Percentiles rank a stretch among this genome's conserved stretches.
phyloP scores from a whole-genome alignment of 2,888 invertebrate genomes.

The Tenthredo notha region DNA sequence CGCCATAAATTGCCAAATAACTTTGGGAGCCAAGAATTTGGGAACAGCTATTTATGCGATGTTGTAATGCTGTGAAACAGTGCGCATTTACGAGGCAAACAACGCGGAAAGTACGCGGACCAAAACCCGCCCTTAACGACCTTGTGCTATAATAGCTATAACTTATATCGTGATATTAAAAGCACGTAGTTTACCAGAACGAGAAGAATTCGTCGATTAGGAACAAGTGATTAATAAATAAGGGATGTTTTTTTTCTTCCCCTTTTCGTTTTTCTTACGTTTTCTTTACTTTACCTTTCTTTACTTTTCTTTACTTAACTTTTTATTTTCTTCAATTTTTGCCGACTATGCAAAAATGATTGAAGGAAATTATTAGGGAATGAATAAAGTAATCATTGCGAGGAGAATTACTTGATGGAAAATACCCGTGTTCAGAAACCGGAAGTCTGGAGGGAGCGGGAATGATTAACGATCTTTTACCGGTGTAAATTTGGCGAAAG shows the following conservation, averaged over 20 bases:
- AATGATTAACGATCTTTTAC: slow-evolving; percentile 26
- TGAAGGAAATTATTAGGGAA: slow-evolving; percentile 25
- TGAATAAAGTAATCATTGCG: slow-evolving; percentile 33
- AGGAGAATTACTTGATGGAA: slow-evolving; percentile 28
- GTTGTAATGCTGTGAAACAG: slow-evolving; percentile 42
- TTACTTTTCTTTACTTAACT: neutral
- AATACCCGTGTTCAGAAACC: slow-evolving; percentile 29
- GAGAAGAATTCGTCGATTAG: neutral
- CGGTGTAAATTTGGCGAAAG: slow-evolving; percentile 26
- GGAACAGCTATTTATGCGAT: slow-evolving; percentile 41
- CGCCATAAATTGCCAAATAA: slow-evolving; percentile 70
- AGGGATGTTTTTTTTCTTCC: slow-evolving; percentile 1
- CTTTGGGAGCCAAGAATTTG: slow-evolving; percentile 68
- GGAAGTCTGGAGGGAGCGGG: slow-evolving; percentile 19
- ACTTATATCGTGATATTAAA: neutral
- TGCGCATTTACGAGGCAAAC: neutral
- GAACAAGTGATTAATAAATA: neutral
- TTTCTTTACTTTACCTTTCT: neutral
- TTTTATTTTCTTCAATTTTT: neutral
- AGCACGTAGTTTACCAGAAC: slow-evolving; percentile 21
- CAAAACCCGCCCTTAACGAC: neutral
- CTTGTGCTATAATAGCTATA: neutral
- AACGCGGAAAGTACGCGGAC: slow-evolving; percentile 35
- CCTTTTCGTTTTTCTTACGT: neutral
- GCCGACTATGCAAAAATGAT: neutral